Conservation (phyloP, 2,888 invertebrate genomes). For the Euplexia lucipara region DNA sequence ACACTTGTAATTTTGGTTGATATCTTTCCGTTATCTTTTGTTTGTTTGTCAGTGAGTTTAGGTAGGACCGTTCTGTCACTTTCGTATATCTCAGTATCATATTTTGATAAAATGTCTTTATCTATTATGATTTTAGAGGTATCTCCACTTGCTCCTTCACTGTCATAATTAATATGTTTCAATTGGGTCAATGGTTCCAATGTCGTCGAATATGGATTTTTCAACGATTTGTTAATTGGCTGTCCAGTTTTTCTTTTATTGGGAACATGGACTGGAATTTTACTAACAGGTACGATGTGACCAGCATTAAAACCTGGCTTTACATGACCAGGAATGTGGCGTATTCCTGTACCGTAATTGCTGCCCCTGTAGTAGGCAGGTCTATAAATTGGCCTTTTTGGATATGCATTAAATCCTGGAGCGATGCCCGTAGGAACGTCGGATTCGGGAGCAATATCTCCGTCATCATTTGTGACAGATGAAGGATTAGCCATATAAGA, state of each 20-base stretch:
- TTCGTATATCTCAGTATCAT: too few species aligned
- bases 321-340: neutral
- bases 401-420: neutral
- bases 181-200: neutral
- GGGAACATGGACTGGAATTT: neutral
- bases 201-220: neutral
- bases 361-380: slow-evolving; percentile 1
- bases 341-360: neutral
- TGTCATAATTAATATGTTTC: neutral
- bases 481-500: slow-evolving; percentile 11
- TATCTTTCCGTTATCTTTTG: neutral
- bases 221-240: neutral
- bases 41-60: neutral
- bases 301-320: neutral
- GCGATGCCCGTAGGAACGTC: neutral
- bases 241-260: neutral
- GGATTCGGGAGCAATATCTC: neutral
- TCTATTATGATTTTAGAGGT: neutral
- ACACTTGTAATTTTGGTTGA: neutral
- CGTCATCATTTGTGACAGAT: neutral
- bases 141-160: slow-evolving; percentile 3
- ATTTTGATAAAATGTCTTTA: neutral
- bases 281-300: neutral
- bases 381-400: neutral
- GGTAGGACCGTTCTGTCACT: neutral